Conservation (phyloP, 2,113 vertebrate species). For the Petromus typicus region DNA sequence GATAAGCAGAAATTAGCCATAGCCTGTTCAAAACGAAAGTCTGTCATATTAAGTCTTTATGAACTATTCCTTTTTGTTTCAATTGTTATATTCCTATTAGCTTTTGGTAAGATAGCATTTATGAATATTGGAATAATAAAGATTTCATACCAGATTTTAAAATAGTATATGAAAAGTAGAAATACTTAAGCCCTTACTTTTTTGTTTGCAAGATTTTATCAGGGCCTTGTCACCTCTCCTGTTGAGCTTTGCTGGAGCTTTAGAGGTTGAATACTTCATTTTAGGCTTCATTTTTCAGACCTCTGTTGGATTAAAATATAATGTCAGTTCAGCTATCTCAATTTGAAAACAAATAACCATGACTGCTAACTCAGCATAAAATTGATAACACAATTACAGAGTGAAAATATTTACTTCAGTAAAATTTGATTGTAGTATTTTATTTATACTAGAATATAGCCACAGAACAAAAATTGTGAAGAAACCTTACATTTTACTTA, state of each 20-base stretch:
- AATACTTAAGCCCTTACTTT: slow-evolving; percentile 68
- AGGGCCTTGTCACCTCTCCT: background rate
- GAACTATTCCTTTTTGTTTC: background rate
- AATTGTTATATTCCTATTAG: background rate
- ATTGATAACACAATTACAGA: slow-evolving; percentile 12
- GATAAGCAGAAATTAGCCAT: background rate
- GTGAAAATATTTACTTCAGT: slow-evolving; percentile 48
- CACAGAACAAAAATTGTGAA: slow-evolving; percentile 18
- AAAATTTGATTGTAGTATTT: slow-evolving; percentile 44
- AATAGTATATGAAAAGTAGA: background rate
- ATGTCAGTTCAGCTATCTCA: slow-evolving; percentile 50
- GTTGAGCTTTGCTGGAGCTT: background rate
- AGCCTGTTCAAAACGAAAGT: background rate
- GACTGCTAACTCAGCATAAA: slow-evolving; percentile 12
- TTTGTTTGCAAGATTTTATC: slow-evolving; percentile 9
- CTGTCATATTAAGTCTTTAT: background rate
- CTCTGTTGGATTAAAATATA: slow-evolving; percentile 55
- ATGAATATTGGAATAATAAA: slow-evolving; percentile 23
- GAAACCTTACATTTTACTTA: slow-evolving; percentile 27
- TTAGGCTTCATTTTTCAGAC: slow-evolving; percentile 48
- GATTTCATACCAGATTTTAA: slow-evolving; percentile 30
- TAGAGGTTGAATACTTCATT: slow-evolving; percentile 48
- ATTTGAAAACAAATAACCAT: slow-evolving; percentile 32
- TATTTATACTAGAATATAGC: background rate
- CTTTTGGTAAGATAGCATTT: background rate